Base-by-base conservation (phyloP, 2,113 vertebrate genomes). In the Falco punctatus region DNA sequence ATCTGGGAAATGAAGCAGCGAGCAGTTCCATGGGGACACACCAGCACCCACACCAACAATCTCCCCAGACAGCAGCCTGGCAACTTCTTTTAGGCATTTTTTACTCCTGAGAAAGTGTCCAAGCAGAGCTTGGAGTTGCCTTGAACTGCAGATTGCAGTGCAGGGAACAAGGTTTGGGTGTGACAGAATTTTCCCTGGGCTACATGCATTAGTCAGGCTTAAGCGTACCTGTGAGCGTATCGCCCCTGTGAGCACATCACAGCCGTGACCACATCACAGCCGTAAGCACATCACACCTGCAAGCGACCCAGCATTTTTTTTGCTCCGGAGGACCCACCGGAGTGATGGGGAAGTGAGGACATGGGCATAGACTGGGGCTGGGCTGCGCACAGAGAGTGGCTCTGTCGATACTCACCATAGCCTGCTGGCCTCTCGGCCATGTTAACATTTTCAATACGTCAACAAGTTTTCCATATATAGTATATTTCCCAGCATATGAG, bases 391-490 rank as follows among this genome's bases (percentile, higher is more conserved):
- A 49, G 35, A n/a, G 33, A 28, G 13, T 1, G 4, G 46, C n/a
- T 86, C n/a, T 82, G 27, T 17, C 0, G 0, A 7, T 55, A 61
- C 16, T 22, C 57, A 70, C 46, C 6, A 5, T 3, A 13, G 84
- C 72, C 72, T 2, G 0, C 2, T 70, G 48, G 55, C 55, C 44
- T 95, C 78, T 73, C 1, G 23, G 42, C 82, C 70, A 61, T 9
- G 22, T 10, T 62, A 64, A 46, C 38, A 21, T 94, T 95, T 87
- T 91, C 30, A 64, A 5, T 59, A 83, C 40, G 32, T 73, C 86
- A 84, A 27, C 55, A 65, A 54, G 26, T 94, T 96, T 94, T 70
- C 96, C 93, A 95, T 94, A 94, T 90, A 93, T 74, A 97, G 93
- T 33, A 7, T 71, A 93, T 91, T 91, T 86, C 86, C 64, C 72